phyloP scores from a whole-genome alignment of 2,113 vertebrate species.

The Helogale parvula region DNA sequence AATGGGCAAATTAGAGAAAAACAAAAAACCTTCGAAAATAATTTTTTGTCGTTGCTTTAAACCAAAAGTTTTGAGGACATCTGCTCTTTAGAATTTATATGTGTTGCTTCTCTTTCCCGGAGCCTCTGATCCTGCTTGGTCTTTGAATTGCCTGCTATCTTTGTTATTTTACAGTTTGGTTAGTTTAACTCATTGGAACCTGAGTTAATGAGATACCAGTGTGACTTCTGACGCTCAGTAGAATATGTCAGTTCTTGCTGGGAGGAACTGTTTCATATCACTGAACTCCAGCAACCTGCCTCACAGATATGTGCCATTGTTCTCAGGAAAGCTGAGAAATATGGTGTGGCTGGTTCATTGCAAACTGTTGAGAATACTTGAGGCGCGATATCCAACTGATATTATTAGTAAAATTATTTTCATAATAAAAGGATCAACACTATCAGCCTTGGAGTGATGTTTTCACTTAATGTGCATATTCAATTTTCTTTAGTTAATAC shows the following conservation, averaged over 20 bases:
- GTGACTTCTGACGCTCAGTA: background rate
- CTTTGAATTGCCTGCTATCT: background rate
- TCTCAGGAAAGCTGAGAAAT: background rate
- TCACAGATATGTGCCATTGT: too few relatives aligned
- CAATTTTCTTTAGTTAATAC: background rate
- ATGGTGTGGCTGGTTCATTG: background rate
- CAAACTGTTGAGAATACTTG: background rate
- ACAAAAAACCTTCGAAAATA: background rate
- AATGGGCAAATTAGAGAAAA: background rate
- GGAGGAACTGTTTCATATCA: background rate
- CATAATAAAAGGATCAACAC: background rate
- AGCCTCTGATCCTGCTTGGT: background rate
- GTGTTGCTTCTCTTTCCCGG: background rate
- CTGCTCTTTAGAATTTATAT: background rate
- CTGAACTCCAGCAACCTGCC: background rate
- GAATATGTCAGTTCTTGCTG: background rate
- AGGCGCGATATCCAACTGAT: background rate
- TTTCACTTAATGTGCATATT: background rate
- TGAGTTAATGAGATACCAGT: background rate
- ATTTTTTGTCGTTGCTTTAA: background rate
- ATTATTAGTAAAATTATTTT: background rate
- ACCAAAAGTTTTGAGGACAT: background rate
- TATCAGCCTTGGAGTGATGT: background rate
- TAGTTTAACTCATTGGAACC: slow-evolving; percentile 35
- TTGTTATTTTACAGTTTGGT: background rate